Conservation (phyloP, 2,797 vertebrate species). For the Cichlasoma orientale region DNA sequence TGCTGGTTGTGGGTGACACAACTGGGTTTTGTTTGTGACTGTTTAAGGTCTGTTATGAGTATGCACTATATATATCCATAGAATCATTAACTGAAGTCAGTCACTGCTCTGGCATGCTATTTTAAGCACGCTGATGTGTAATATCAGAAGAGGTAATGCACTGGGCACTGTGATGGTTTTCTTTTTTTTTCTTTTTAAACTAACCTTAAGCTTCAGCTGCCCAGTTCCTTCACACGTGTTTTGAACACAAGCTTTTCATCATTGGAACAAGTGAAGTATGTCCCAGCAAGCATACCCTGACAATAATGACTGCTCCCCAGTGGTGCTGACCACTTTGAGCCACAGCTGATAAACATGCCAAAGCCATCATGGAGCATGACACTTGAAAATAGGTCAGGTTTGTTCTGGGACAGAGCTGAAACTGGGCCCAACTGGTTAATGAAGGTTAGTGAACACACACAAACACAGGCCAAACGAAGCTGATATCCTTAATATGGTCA, state of each 20-base stretch:
- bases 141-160: conserved; percentile 66
- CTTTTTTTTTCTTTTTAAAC: background rate
- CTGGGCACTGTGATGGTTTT: conserved; percentile 51
- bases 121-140: conserved; percentile 71
- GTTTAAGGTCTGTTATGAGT: conserved; percentile 55
- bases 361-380: conserved; percentile 16
- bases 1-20: conserved; percentile 25
- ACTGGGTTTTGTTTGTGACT: conserved; percentile 60
- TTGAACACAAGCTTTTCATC: conserved; percentile 53
- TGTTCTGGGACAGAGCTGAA: conserved; percentile 7
- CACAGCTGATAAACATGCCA: conserved; percentile 35
- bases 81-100: conserved; percentile 70
- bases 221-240: conserved; percentile 61
- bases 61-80: conserved; percentile 47
- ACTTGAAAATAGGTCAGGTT: conserved; percentile 57
- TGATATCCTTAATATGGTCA: no score
- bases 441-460: background rate
- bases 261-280: conserved; percentile 44
- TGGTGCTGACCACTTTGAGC: conserved; percentile 37
- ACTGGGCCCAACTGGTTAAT: background rate
- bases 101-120: conserved; percentile 66
- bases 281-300: conserved; percentile 25
- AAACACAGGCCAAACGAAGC: no score
- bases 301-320: conserved; percentile 32
- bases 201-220: conserved; percentile 60